phyloP scores from a whole-genome alignment of 2,888 invertebrate genomes.

The Himalopsyche kuldschensis region DNA sequence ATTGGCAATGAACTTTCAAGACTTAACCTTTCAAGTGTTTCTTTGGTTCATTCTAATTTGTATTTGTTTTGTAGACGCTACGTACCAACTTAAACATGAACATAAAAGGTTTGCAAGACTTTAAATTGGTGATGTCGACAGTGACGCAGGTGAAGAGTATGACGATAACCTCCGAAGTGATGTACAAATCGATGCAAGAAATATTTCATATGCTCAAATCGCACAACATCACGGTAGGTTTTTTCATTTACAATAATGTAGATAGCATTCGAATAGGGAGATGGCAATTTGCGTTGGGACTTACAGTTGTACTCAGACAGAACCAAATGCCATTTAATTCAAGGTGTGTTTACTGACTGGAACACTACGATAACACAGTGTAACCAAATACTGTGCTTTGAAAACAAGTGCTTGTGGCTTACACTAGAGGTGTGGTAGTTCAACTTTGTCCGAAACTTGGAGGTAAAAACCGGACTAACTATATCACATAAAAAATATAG shows the following conservation, averaged over 20 bases:
- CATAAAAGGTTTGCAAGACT: constrained; percentile 77
- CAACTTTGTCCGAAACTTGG: too few species aligned
- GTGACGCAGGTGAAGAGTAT: constrained; percentile 74
- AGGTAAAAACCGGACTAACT: too few species aligned
- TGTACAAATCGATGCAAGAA: constrained; percentile 74
- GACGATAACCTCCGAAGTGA: constrained; percentile 77
- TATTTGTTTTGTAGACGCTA: constrained; percentile 50
- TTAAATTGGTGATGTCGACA: constrained; percentile 83
- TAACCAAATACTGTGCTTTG: too few species aligned
- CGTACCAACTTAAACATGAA: constrained; percentile 71
- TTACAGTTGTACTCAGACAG: too few species aligned
- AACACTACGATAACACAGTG: too few species aligned
- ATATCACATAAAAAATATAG: too few species aligned
- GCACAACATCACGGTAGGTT: constrained; percentile 68
- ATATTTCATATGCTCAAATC: constrained; percentile 73
- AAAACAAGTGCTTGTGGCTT: too few species aligned
- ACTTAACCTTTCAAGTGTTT: neutral
- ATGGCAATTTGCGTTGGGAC: too few species aligned
- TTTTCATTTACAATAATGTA: neutral
- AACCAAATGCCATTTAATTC: too few species aligned
- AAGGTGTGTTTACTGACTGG: too few species aligned
- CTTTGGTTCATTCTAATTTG: neutral
- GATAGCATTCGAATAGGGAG: too few species aligned
- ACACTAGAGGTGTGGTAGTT: too few species aligned
- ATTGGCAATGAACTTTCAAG: neutral